Evolutionary conservation across 2,797 vertebrate species (phyloP).

Genomic region (Danio choprae): DNA sequence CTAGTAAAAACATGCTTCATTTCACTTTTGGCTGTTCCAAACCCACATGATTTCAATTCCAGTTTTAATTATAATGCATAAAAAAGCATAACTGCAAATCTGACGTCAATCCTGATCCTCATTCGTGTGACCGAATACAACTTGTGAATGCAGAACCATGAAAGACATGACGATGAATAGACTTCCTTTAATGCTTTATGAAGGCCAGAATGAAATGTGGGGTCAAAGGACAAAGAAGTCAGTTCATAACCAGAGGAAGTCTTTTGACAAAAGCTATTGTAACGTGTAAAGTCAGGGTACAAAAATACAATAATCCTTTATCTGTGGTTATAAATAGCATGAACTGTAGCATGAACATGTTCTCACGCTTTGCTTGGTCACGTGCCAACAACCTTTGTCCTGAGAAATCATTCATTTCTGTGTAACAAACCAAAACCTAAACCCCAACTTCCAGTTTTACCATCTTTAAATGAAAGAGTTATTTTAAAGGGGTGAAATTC

Average conservation of each 20-base stretch:
- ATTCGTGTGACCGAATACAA: neutral
- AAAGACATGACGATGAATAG: neutral
- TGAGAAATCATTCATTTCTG: conserved; percentile 1
- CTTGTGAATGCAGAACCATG: neutral
- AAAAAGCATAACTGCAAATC: neutral
- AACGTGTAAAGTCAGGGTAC: neutral
- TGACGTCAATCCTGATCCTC: neutral
- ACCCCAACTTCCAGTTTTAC: neutral
- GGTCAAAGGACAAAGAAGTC: conserved; percentile 18
- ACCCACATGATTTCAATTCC: neutral
- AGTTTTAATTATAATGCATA: neutral
- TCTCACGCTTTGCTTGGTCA: conserved; percentile 11
- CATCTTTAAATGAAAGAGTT: neutral
- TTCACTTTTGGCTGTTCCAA: neutral
- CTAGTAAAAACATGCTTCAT: too few species aligned
- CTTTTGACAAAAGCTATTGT: neutral
- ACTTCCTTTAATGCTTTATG: conserved; percentile 10
- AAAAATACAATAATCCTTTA: conserved; percentile 5
- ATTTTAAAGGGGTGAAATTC: neutral
- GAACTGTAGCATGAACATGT: neutral
- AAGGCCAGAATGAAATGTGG: neutral
- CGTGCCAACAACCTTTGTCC: neutral
- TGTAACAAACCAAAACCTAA: neutral
- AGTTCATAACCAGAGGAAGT: neutral
- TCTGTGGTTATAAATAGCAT: conserved; percentile 4